Evolutionary conservation across 2,113 vertebrate genomes (phyloP).

Genomic region (Atractosteus spatula): DNA sequence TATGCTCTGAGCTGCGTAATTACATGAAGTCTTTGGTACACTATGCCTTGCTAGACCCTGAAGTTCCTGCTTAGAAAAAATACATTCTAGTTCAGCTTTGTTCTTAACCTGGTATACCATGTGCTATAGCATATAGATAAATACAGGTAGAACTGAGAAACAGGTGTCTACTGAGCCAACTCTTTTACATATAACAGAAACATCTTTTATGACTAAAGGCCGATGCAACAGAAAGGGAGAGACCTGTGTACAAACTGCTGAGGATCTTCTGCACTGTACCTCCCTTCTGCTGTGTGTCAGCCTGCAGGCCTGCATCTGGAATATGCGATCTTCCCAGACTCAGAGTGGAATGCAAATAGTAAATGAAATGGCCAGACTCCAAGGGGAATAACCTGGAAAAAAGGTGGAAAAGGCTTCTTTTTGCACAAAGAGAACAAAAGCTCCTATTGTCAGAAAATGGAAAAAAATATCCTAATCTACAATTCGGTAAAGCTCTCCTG

Average conservation of each 20-base stretch:
- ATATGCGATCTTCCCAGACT: background rate
- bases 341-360: slow-evolving; percentile 13
- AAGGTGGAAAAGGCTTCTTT: slow-evolving; percentile 7
- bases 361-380: slow-evolving; percentile 2
- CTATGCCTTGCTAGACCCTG: background rate
- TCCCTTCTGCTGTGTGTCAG: background rate
- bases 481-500: too few relatives aligned
- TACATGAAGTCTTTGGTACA: background rate
- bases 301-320: slow-evolving; percentile 14
- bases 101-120: too few relatives aligned
- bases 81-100: background rate
- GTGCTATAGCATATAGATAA: too few relatives aligned
- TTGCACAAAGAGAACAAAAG: slow-evolving; percentile 51
- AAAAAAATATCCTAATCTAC: slow-evolving; percentile 34
- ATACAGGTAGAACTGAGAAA: background rate
- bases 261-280: background rate
- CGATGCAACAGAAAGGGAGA: too few relatives aligned
- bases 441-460: slow-evolving; percentile 53
- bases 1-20: background rate
- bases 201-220: background rate
- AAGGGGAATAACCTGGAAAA: slow-evolving; percentile 5
- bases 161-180: background rate
- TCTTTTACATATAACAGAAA: slow-evolving; percentile 10
- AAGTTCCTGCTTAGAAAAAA: background rate
- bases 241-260: background rate